A percentile compares a stretch with the other conserved stretches of the same genome.
These are phyloP conservation scores for Ptychobarbus kaznakovi DNA, from an alignment of 2,797 vertebrate genomes.

Conservation along the genomic window DNA sequence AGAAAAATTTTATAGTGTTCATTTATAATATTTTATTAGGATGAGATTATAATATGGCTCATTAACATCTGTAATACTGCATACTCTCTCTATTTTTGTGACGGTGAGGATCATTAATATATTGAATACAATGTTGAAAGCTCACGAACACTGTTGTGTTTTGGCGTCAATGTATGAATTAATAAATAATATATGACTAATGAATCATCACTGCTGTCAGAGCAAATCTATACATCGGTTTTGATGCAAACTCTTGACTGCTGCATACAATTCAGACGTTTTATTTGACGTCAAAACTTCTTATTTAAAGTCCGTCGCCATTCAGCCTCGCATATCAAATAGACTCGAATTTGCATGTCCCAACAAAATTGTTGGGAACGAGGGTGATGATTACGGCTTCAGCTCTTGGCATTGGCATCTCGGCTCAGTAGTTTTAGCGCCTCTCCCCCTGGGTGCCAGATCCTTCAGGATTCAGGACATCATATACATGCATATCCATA, in stretches of 20 bases:
- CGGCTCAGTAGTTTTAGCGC: slow-evolving; percentile 38
- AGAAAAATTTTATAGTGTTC: slow-evolving; percentile 2
- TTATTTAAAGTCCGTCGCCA: neutral
- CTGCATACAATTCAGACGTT: neutral
- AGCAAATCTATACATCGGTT: neutral
- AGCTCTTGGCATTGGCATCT: slow-evolving; percentile 28
- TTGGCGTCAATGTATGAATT: neutral
- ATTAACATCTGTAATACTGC: slow-evolving; percentile 20
- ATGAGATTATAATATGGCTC: slow-evolving; percentile 17
- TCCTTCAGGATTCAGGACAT: slow-evolving; percentile 34
- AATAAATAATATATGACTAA: neutral
- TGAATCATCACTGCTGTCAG: neutral
- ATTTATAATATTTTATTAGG: slow-evolving; percentile 28
- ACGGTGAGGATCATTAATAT: slow-evolving; percentile 12
- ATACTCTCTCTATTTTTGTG: neutral
- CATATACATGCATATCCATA: slow-evolving; percentile 40
- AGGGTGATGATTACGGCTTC: slow-evolving; percentile 37
- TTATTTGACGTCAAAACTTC: neutral
- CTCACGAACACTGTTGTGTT: neutral
- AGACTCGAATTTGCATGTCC: slow-evolving; percentile 45
- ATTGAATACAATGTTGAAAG: neutral
- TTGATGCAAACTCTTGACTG: neutral
- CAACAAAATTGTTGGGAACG: slow-evolving; percentile 36
- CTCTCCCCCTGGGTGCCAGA: slow-evolving; percentile 14
- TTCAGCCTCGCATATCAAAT: slow-evolving; percentile 13